Percentiles rank a stretch among this genome's conserved stretches.
Conservation (phyloP, 2,113 vertebrate genomes). For the Oenanthe oenanthe region DNA sequence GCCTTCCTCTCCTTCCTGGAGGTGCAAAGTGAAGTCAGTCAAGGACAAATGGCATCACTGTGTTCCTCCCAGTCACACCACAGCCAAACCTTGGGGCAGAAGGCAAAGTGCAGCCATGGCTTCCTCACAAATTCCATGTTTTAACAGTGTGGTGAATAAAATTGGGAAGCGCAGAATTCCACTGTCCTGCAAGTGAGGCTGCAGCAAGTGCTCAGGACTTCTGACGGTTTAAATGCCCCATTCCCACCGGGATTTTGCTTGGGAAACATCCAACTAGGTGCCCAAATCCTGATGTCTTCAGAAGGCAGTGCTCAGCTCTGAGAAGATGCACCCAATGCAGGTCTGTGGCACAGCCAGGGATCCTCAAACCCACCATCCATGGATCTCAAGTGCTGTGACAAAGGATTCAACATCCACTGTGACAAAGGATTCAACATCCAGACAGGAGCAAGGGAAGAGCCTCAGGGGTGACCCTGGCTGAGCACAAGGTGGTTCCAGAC, state of each 20-base stretch:
- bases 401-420: neutral
- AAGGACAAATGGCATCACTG: neutral
- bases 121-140: accelerated
- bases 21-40: neutral
- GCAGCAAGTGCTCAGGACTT: neutral
- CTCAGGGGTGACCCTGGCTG: accelerated
- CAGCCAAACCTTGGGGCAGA: neutral
- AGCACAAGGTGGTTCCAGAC: neutral
- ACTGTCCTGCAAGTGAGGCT: neutral
- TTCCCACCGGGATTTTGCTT: neutral
- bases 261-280: neutral
- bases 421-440: neutral
- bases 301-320: neutral
- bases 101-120: neutral
- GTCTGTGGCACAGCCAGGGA: neutral
- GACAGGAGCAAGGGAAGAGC: neutral
- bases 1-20: neutral
- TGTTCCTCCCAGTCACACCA: neutral
- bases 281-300: neutral
- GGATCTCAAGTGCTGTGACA: neutral
- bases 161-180: neutral
- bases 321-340: neutral
- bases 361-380: neutral
- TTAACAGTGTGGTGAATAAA: neutral
- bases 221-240: neutral